Conservation (phyloP, 1,140 invertebrate species). For the Hypsibius dujardini region DNA sequence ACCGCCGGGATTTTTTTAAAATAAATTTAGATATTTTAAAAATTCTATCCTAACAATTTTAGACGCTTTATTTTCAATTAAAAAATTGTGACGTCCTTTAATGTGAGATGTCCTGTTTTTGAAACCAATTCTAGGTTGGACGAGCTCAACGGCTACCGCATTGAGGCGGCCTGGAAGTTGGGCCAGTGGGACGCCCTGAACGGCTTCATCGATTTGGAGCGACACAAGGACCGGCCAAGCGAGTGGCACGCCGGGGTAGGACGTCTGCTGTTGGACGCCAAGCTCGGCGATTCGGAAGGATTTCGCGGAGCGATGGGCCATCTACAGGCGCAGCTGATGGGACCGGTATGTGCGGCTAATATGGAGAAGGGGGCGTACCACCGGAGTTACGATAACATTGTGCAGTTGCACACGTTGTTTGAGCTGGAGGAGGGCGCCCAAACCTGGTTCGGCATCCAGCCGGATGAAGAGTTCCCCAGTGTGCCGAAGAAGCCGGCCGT, state of each 20-base stretch:
- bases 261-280: constrained; percentile 40
- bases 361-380: constrained; percentile 54
- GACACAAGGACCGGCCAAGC: not conserved
- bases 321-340: constrained; percentile 38
- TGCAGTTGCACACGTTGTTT: constrained; percentile 27
- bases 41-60: too few relatives aligned
- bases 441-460: constrained; percentile 13
- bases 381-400: constrained; percentile 57
- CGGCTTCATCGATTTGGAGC: constrained; percentile 35
- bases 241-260: constrained; percentile 45
- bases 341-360: constrained; percentile 43
- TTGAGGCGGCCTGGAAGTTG: constrained; percentile 72
- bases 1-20: too few relatives aligned
- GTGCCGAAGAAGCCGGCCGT: not conserved
- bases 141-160: constrained; percentile 36
- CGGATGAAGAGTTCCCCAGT: not conserved
- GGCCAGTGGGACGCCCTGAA: constrained; percentile 58
- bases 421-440: not conserved
- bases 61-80: too few relatives aligned
- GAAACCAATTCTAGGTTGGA: too few relatives aligned
- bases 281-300: constrained; percentile 29
- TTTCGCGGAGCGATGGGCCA: constrained; percentile 35
- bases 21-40: too few relatives aligned
- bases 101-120: too few relatives aligned
- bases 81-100: too few relatives aligned